Evolutionary conservation across 2,888 invertebrate species (phyloP), one percentile per base, ranked within the genome.

Genomic region (Polyploca ridens): DNA sequence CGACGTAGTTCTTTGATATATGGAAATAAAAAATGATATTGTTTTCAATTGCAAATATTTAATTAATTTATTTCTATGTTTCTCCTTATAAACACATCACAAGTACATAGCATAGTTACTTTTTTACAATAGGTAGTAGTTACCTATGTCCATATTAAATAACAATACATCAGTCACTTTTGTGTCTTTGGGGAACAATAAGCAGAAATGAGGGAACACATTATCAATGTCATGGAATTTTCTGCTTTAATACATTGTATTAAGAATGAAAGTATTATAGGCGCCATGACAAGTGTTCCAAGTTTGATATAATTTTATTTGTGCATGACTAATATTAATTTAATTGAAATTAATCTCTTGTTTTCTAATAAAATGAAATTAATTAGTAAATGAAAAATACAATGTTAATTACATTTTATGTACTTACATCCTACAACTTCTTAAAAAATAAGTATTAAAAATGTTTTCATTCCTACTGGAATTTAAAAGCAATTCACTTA

Each of bases 401-500:
- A 61, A 19, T 19, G 16, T 19, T 41, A 61, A 61, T 61, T 44
- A 41, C 61, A 27, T 44, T 41, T 41, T 27, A 54, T 54, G 54
- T 61, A 41, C 41, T 41, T 61, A 61, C 0, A 46, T 46, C n/a
- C 13, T 61, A 41, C 19, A 41, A 27, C 27, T 14, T 41, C 61
- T 76, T 73, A 75, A 69, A 68, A 69, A 74, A 73, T 73, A 77
- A 19, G 54, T 54, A 54, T 54, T 76, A 62, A 74, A 69, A 63
- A 69, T 69, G 70, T 68, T 74, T 73, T 72, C 69, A 75, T 77
- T 72, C 69, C 69, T 64, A 65, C 68, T 69, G 74, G 74, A 76
- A 76, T 71, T 70, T 73, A 77, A 74, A 65, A 74, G 67, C 67
- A 72, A 69, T 71, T 71, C 70, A 71, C 72, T 78, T 81, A 85